Conservation (phyloP, 2,797 vertebrate species). For the Sebastolobus alascanus region DNA sequence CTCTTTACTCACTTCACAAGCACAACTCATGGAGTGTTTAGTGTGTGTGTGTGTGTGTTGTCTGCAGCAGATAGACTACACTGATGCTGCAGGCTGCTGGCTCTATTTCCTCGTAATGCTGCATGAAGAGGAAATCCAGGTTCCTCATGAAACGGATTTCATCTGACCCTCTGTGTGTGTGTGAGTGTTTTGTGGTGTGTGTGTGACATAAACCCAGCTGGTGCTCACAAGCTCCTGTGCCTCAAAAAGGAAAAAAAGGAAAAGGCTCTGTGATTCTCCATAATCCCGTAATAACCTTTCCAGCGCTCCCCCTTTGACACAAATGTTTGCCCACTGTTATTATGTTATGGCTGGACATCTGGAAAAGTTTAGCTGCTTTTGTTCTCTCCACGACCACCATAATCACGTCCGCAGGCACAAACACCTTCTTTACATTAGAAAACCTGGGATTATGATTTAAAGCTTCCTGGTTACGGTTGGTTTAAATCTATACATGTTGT, state of each 20-base stretch:
- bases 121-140: slow-evolving; percentile 73
- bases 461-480: slow-evolving; percentile 72
- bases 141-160: slow-evolving; percentile 70
- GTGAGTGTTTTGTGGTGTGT: slow-evolving; percentile 24
- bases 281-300: slow-evolving; percentile 80
- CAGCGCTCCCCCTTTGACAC: slow-evolving; percentile 57
- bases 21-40: slow-evolving; percentile 2
- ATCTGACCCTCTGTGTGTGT: slow-evolving; percentile 55
- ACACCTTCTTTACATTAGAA: slow-evolving; percentile 77
- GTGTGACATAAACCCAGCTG: slow-evolving; percentile 64
- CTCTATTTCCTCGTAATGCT: slow-evolving; percentile 48
- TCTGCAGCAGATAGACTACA: slow-evolving; percentile 36
- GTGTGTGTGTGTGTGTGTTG: slow-evolving; percentile 9
- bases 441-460: slow-evolving; percentile 74
- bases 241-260: slow-evolving; percentile 40
- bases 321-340: slow-evolving; percentile 70
- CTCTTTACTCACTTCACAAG: slow-evolving; percentile 33
- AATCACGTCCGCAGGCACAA: slow-evolving; percentile 76
- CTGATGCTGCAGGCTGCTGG: slow-evolving; percentile 43
- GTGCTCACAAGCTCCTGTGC: slow-evolving; percentile 56
- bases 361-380: slow-evolving; percentile 82
- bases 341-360: slow-evolving; percentile 82
- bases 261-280: slow-evolving; percentile 65
- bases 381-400: slow-evolving; percentile 65
- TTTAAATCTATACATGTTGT: slow-evolving; percentile 67